These are phyloP conservation scores for Spodoptera littoralis DNA, from an alignment of 2,888 invertebrate species.

Conservation along the genomic window DNA sequence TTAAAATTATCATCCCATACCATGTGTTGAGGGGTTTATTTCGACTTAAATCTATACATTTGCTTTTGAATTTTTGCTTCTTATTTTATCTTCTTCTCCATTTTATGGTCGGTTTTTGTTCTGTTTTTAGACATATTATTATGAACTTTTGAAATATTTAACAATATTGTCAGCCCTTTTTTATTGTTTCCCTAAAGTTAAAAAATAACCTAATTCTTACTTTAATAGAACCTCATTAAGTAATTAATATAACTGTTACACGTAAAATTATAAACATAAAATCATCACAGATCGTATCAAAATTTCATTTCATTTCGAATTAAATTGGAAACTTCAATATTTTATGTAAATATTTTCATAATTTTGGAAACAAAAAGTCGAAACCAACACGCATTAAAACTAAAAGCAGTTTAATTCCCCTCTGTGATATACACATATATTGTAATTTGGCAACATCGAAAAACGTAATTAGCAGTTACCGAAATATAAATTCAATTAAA, in stretches of 20 bases:
- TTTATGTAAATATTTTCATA: background rate
- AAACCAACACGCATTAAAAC: background rate
- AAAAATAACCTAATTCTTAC: too few relatives aligned
- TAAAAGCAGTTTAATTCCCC: background rate
- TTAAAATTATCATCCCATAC: constrained; percentile 44
- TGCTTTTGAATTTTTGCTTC: constrained; percentile 14
- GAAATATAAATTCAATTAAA: too few relatives aligned
- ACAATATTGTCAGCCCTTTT: too few relatives aligned
- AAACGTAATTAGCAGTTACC: too few relatives aligned
- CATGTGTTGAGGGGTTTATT: constrained; percentile 37
- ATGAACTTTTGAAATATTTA: too few relatives aligned
- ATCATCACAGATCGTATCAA: too few relatives aligned
- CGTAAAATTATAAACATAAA: too few relatives aligned
- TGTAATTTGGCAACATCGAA: constrained; percentile 1
- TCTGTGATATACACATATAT: background rate
- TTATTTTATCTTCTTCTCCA: constrained; percentile 11
- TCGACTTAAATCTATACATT: constrained; percentile 8
- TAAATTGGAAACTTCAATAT: constrained; percentile 1
- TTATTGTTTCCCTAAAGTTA: too few relatives aligned
- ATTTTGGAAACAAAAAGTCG: constrained; percentile 7
- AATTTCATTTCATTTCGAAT: background rate
- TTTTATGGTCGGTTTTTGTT: constrained; percentile 9
- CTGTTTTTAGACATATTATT: too few relatives aligned
- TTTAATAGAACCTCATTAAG: too few relatives aligned
- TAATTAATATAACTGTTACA: too few relatives aligned